Evolutionary conservation across 2,113 vertebrate genomes (phyloP), one percentile per base, ranked within the genome.

Genomic region (Lasiurus cinereus): DNA sequence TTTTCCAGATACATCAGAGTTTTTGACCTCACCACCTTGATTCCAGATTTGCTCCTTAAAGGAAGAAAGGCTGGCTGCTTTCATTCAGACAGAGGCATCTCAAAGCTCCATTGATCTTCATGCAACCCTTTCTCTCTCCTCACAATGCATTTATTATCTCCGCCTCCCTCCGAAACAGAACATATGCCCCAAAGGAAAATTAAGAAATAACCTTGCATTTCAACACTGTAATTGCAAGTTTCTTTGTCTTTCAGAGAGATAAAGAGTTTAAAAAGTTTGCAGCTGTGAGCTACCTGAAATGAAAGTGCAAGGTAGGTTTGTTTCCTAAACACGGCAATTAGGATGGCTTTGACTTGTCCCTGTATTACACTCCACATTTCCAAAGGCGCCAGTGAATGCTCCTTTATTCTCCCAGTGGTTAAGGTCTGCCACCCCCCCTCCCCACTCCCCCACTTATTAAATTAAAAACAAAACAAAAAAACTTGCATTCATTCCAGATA

Each of bases 161-260:
- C 72, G 16, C 10, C 46, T 46, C 39, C 50, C 70, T 67, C 59
- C 21, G 62, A 89, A 85, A 93, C 70, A 95, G 96, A 96, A 97
- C 43, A 64, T 46, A 11, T 11, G 79, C 85, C 86, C 59, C 56
- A 12, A 50, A 76, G 91, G 70, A 33, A 85, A 78, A 79, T 70
- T 94, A 95, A 85, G 73, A 97, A 96, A 95, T 64, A 31, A 14
- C 43, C 5, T 87, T n/a, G 29, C n/a, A 66, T 78, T 83, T 94
- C 94, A 85, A 96, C 83, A 84, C 93, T 91, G 79, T 56, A 54
- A 83, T 67, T 50, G 36, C 78, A 72, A 95, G 76, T 79, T 56
- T 87, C 95, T 95, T 95, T 94, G 91, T 97, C 80, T 96, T 52
- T n/a, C 24, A 39, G 31, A 73, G 54, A 84, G 79, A 96, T n/a